Conservation (phyloP, 2,888 invertebrate species). For the Nemapogon koenigi region DNA sequence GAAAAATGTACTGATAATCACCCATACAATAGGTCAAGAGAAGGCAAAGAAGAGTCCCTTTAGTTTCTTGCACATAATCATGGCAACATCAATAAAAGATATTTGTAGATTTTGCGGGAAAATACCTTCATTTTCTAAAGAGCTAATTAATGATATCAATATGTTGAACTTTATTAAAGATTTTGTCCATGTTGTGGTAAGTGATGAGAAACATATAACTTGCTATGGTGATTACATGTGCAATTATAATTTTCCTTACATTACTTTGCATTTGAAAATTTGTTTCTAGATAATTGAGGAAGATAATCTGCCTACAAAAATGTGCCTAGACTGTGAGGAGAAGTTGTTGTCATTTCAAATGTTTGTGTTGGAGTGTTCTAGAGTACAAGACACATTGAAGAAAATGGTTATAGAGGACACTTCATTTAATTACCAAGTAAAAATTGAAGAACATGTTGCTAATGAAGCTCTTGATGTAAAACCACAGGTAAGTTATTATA, state of each 20-base stretch:
- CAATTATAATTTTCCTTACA: too few species aligned
- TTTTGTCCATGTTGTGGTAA: conserved; percentile 41
- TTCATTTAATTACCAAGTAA: conserved; percentile 23
- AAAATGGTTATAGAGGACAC: conserved; percentile 27
- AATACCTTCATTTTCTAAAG: conserved; percentile 44
- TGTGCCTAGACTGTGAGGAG: conserved; percentile 52
- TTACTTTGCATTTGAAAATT: not conserved
- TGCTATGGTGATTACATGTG: too few species aligned
- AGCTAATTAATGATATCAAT: conserved; percentile 45
- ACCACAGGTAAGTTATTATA: conserved; percentile 31
- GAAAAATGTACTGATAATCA: too few species aligned
- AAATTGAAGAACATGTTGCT: conserved; percentile 24
- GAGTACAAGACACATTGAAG: conserved; percentile 39
- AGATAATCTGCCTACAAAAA: conserved; percentile 44
- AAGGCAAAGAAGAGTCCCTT: too few species aligned
- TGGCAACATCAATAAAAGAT: conserved; percentile 34
- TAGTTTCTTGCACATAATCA: too few species aligned
- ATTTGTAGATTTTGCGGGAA: conserved; percentile 52
- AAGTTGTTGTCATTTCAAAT: conserved; percentile 51
- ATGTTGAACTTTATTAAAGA: conserved; percentile 43
- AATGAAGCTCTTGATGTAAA: conserved; percentile 27
- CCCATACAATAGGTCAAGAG: too few species aligned
- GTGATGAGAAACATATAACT: conserved; percentile 20
- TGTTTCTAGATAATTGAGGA: conserved; percentile 36
- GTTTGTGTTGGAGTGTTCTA: conserved; percentile 48